A percentile compares a stretch with the other conserved stretches of the same genome.
Evolutionary conservation across 2,113 vertebrate genomes (phyloP).

Genomic region (Ciconia boyciana): DNA sequence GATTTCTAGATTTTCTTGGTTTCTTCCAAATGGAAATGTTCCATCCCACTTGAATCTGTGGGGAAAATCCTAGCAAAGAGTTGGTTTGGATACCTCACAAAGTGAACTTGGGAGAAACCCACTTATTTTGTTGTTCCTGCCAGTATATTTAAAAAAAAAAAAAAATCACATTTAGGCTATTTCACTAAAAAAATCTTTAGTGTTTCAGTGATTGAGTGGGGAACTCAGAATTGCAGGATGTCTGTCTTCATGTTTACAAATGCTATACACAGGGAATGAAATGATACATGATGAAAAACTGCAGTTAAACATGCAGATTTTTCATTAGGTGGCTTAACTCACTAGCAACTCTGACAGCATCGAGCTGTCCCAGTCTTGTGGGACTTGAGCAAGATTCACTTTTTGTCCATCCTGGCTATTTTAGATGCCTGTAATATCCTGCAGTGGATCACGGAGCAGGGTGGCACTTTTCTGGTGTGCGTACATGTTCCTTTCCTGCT

Average conservation of each 20-base stretch:
- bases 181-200: neutral
- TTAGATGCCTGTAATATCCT: neutral
- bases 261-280: neutral
- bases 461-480: neutral
- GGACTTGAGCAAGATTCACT: neutral
- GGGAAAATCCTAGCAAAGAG: neutral
- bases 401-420: neutral
- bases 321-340: neutral
- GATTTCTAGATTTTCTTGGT: neutral
- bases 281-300: neutral
- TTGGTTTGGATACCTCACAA: neutral
- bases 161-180: neutral
- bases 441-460: neutral
- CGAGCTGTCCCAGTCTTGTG: neutral
- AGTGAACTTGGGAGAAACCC: neutral
- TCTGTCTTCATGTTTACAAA: neutral
- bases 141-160: neutral
- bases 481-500: neutral
- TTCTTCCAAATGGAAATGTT: neutral
- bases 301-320: neutral
- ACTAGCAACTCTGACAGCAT: neutral
- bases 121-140: neutral
- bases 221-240: neutral
- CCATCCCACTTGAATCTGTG: neutral
- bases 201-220: neutral